Evolutionary conservation across 2,113 vertebrate species (phyloP).

Genomic region (Emydocephalus ijimae): DNA sequence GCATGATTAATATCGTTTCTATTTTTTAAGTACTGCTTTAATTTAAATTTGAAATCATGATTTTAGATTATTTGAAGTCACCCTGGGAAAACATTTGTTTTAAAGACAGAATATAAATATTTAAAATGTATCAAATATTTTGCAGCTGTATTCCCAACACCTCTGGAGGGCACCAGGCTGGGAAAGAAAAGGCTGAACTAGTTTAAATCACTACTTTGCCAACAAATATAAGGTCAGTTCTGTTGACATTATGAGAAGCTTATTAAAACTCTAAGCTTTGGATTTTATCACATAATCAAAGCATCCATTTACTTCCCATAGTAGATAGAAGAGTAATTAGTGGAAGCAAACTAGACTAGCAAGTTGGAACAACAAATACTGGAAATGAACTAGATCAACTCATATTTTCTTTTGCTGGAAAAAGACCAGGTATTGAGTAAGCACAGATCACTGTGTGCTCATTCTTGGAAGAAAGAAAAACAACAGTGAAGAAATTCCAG

Average conservation of each 20-base stretch:
- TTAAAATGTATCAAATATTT: neutral
- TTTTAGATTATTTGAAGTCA: neutral
- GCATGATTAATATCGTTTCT: neutral
- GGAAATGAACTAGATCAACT: slow-evolving; percentile 17
- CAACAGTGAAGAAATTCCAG: neutral
- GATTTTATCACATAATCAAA: neutral
- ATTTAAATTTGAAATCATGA: neutral
- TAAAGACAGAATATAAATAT: neutral
- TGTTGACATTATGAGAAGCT: neutral
- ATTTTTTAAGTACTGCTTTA: neutral
- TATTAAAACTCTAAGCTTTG: neutral
- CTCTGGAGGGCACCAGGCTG: neutral
- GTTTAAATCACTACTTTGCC: neutral
- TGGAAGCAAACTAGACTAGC: neutral
- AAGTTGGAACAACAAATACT: neutral
- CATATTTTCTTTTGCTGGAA: slow-evolving; percentile 3
- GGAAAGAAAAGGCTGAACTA: neutral
- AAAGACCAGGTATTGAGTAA: neutral
- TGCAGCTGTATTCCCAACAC: neutral
- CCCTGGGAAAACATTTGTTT: neutral
- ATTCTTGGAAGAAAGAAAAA: neutral
- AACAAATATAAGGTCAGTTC: slow-evolving; percentile 6
- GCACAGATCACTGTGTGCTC: neutral
- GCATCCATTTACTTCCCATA: neutral
- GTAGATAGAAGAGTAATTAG: neutral